Conservation (phyloP, 2,888 invertebrate species). For the Sacculina carcini region DNA sequence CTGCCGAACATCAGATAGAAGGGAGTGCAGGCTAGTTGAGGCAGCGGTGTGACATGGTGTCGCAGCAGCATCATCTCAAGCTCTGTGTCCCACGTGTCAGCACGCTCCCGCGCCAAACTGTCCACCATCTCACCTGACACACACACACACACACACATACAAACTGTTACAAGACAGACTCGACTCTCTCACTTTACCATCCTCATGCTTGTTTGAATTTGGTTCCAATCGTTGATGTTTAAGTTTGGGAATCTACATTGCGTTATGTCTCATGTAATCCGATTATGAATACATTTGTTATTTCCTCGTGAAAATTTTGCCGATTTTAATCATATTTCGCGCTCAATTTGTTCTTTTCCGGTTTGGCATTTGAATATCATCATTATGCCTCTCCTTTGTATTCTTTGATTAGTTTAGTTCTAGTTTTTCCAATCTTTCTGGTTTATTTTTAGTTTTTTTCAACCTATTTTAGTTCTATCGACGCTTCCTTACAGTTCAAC, state of each 20-base stretch:
- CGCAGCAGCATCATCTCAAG: constrained; percentile 14
- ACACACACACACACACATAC: neutral
- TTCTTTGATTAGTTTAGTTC: too few relatives aligned
- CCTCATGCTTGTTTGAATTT: too few relatives aligned
- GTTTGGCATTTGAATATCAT: too few relatives aligned
- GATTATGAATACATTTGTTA: too few relatives aligned
- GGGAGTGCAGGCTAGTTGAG: constrained; percentile 12
- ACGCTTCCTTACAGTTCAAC: neutral
- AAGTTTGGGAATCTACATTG: too few relatives aligned
- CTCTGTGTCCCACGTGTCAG: constrained; percentile 13
- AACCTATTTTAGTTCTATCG: neutral
- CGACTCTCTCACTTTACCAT: neutral
- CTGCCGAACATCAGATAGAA: constrained; percentile 16
- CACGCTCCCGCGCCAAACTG: constrained; percentile 11
- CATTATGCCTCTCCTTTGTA: too few relatives aligned
- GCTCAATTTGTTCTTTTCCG: too few relatives aligned
- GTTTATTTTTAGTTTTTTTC: neutral
- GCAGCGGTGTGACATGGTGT: constrained; percentile 10
- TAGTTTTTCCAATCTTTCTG: neutral
- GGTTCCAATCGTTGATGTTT: too few relatives aligned
- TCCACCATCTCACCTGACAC: constrained; percentile 13
- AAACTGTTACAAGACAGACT: neutral
- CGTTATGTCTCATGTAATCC: too few relatives aligned
- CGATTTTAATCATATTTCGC: too few relatives aligned
- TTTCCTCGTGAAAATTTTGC: too few relatives aligned